Conservation (phyloP, 2,797 vertebrate genomes). For the Bufotes viridis region DNA sequence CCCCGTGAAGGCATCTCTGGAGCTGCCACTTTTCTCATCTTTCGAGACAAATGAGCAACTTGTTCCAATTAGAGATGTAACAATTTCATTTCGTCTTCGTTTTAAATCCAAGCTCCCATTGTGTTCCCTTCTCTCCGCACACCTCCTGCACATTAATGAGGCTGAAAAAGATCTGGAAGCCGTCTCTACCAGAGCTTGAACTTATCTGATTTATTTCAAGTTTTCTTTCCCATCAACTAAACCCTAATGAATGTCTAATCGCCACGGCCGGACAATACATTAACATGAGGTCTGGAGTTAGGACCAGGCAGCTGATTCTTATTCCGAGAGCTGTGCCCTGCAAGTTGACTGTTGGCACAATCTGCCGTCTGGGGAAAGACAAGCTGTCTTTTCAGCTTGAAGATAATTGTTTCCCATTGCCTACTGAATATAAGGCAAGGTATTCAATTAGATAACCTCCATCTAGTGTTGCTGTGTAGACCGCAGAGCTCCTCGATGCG, state of each 20-base stretch:
- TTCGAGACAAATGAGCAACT: constrained; percentile 21
- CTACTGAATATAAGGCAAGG: constrained; percentile 16
- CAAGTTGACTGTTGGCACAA: constrained; percentile 1
- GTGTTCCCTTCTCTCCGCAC: not conserved
- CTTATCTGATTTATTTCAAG: constrained; percentile 23
- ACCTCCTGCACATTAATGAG: not conserved
- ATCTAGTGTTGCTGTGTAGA: not conserved
- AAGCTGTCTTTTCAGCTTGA: constrained; percentile 18
- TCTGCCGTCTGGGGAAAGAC: not conserved
- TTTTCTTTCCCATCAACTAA: constrained; percentile 23
- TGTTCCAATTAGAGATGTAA: constrained; percentile 3
- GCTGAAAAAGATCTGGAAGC: not conserved
- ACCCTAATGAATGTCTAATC: constrained; percentile 20
- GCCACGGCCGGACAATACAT: not conserved
- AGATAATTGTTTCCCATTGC: constrained; percentile 26
- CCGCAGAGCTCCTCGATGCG: not conserved
- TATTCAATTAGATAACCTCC: constrained; percentile 21
- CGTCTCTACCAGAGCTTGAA: not conserved
- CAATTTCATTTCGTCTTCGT: not conserved
- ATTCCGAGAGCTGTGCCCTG: constrained; percentile 20
- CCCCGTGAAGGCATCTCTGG: not conserved
- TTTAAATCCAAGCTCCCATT: not conserved
- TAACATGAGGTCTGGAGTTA: not conserved
- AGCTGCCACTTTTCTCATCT: constrained; percentile 10
- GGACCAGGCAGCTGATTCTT: not conserved